Conservation (phyloP, 2,113 vertebrate species). For the Cyanoramphus novaezelandiae region DNA sequence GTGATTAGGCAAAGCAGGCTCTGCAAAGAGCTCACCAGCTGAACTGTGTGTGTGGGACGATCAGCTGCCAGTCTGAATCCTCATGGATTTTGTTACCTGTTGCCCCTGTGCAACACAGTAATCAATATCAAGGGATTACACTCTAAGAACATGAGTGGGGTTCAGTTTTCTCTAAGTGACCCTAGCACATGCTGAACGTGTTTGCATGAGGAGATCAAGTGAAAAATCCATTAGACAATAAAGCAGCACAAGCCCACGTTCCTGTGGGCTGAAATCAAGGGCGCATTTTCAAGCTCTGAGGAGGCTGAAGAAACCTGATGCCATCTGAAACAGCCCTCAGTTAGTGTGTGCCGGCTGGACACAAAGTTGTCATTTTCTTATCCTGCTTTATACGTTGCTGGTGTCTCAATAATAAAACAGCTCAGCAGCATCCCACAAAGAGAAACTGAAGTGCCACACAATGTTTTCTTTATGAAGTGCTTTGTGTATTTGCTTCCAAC, state of each 20-base stretch:
- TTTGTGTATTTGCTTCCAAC: not conserved
- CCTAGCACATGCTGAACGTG: constrained; percentile 60
- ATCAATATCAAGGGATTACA: constrained; percentile 73
- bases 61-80: constrained; percentile 60
- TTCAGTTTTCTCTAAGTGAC: constrained; percentile 70
- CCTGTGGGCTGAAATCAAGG: constrained; percentile 68
- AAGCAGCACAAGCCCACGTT: constrained; percentile 66
- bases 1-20: not conserved
- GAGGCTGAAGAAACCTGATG: constrained; percentile 59
- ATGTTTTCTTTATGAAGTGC: not conserved
- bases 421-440: not conserved
- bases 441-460: not conserved
- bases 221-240: constrained; percentile 70
- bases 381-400: not conserved
- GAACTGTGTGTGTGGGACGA: constrained; percentile 40
- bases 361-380: constrained; percentile 1
- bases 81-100: constrained; percentile 66
- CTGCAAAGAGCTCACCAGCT: constrained; percentile 45
- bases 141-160: constrained; percentile 65
- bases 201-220: constrained; percentile 66
- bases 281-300: constrained; percentile 60
- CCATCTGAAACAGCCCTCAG: constrained; percentile 18
- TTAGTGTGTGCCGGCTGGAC: not conserved
- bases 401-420: not conserved
- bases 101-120: constrained; percentile 63